Percentiles rank a stretch among this genome's conserved stretches.
These are phyloP conservation scores for Automeris io DNA, from an alignment of 2,888 invertebrate genomes.

Conservation along the genomic window DNA sequence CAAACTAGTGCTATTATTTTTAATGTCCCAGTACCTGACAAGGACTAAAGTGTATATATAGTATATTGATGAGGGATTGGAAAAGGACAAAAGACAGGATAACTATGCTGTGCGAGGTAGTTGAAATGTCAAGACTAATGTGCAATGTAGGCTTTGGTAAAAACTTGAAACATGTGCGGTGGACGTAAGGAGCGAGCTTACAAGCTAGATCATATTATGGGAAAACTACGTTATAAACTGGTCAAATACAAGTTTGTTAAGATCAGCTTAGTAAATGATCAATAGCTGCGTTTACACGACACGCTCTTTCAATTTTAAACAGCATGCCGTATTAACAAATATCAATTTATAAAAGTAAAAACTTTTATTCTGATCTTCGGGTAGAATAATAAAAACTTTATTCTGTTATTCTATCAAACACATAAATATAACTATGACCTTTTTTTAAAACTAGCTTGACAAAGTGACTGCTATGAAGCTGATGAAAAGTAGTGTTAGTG, in stretches of 20 bases:
- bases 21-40: slow-evolving; percentile 17
- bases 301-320: too few relatives aligned
- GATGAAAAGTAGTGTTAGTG: too few relatives aligned
- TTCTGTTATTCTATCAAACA: too few relatives aligned
- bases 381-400: too few relatives aligned
- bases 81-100: slow-evolving; percentile 27
- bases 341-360: too few relatives aligned
- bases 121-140: slow-evolving; percentile 59
- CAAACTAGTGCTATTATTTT: not conserved
- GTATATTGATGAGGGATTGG: slow-evolving; percentile 15
- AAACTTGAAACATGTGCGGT: slow-evolving; percentile 29
- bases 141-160: slow-evolving; percentile 35
- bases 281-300: too few relatives aligned
- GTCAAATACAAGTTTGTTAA: not conserved
- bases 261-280: not conserved
- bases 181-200: slow-evolving; percentile 17
- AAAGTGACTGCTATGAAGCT: too few relatives aligned
- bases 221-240: slow-evolving; percentile 13
- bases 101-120: slow-evolving; percentile 47
- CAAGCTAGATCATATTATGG: slow-evolving; percentile 12
- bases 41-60: slow-evolving; percentile 23
- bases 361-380: too few relatives aligned
- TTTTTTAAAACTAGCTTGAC: too few relatives aligned
- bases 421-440: too few relatives aligned
- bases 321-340: too few relatives aligned